phyloP scores from a whole-genome alignment of 2,113 vertebrate genomes.

The Neomonachus schauinslandi region DNA sequence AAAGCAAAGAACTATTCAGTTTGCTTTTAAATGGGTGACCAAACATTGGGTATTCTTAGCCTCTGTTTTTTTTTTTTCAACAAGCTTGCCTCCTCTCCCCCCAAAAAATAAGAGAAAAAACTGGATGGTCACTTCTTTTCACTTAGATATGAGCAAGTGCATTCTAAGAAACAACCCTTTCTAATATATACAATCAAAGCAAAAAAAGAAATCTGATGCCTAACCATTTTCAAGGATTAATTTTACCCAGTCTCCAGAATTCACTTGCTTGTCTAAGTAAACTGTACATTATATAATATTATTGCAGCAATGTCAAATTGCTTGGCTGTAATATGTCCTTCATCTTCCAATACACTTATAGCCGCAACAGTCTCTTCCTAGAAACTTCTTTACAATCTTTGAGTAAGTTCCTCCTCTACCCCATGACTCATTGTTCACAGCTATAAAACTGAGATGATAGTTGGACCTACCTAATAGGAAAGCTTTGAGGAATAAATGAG shows the following conservation, averaged over 20 bases:
- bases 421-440: not conserved
- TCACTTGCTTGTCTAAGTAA: not conserved
- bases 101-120: not conserved
- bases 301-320: not conserved
- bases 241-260: not conserved
- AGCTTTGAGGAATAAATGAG: not conserved
- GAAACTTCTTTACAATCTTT: not conserved
- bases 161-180: not conserved
- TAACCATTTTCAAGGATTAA: not conserved
- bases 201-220: not conserved
- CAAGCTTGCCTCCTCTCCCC: not conserved
- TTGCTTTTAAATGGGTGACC: not conserved
- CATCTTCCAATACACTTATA: not conserved
- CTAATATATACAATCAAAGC: not conserved
- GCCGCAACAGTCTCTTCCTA: not conserved
- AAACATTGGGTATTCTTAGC: not conserved
- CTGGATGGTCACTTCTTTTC: not conserved
- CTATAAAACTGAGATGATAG: not conserved
- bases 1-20: not conserved
- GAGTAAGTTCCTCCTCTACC: not conserved
- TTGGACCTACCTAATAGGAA: not conserved
- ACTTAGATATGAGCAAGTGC: not conserved
- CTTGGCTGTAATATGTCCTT: not conserved
- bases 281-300: not conserved
- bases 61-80: not conserved